A percentile compares a stretch with the other conserved stretches of the same genome.
phyloP scores from a whole-genome alignment of 2,797 vertebrate species.

The Numenius phaeopus region DNA sequence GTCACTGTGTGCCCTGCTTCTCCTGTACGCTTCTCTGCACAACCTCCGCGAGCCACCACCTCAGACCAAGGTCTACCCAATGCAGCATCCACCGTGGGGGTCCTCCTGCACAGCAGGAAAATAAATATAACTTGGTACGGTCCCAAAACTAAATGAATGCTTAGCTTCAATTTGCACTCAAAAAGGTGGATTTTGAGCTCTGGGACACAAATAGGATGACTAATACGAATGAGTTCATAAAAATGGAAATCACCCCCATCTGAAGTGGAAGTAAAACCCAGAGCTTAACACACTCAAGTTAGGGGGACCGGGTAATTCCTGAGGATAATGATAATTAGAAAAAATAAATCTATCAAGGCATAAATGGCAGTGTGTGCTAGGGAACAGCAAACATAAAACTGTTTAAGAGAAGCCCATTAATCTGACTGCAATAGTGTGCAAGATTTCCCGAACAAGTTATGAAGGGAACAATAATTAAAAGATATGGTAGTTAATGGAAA shows the following conservation, averaged over 20 bases:
- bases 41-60: rapidly evolving
- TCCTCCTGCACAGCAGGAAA: not conserved
- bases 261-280: constrained; percentile 13
- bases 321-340: constrained; percentile 37
- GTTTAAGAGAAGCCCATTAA: constrained; percentile 38
- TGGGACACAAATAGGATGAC: not conserved
- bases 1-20: not conserved
- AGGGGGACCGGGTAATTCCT: not conserved
- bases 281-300: not conserved
- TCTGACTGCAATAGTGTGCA: not conserved
- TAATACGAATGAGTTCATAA: constrained; percentile 1
- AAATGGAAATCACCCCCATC: constrained; percentile 26
- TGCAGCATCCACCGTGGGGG: not conserved
- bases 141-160: not conserved
- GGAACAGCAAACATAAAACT: constrained; percentile 24
- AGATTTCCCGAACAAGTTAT: constrained; percentile 33
- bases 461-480: constrained; percentile 52
- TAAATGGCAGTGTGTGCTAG: constrained; percentile 3
- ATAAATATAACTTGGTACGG: not conserved
- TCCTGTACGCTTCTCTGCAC: not conserved
- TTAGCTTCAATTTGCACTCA: not conserved
- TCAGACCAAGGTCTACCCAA: not conserved
- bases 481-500: constrained; percentile 22
- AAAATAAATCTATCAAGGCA: constrained; percentile 38
- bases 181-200: not conserved